Evolutionary conservation across 2,888 invertebrate species (phyloP), one percentile per base, ranked within the genome.

Genomic region (Sminthurinus aureus): DNA sequence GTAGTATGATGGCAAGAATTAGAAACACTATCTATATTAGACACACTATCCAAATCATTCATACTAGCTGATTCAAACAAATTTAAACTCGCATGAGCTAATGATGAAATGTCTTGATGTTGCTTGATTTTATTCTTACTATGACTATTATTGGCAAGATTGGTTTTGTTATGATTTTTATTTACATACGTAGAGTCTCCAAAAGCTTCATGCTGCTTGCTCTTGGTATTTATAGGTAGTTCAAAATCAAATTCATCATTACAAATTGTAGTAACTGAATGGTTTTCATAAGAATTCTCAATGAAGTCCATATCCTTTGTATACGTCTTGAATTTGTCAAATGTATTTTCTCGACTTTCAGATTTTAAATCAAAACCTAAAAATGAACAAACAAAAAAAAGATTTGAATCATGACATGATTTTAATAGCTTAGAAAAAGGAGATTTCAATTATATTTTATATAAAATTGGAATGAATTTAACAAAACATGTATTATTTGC

Each of bases 161-260:
- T n/a, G n/a, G n/a, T n/a, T n/a, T n/a, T n/a, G n/a, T n/a, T n/a
- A n/a, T n/a, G n/a, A 50, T 79, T 18, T 6, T 69, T 24, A 22
- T 79, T 22, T n/a, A n/a, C n/a, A n/a, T n/a, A n/a, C n/a, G n/a
- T n/a, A n/a, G n/a, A n/a, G n/a, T n/a, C n/a, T n/a, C n/a, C n/a
- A n/a, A n/a, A n/a, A n/a, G n/a, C n/a, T n/a, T n/a, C n/a, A 67
- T 79, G 69, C 9, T 20, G 51, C 4, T 66, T 52, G 13, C 52
- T 52, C 13, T 52, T 52, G 52, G 52, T 52, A n/a, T n/a, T n/a
- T n/a, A n/a, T n/a, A n/a, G n/a, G n/a, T n/a, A n/a, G n/a, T 52
- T 52, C 52, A 52, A 83, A 85, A 20, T 85, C 85, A 83, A 85
- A 85, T 66, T 85, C 85, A 85, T 85, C 85, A 74, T 85, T 85